Conservation (phyloP, 2,797 vertebrate species). For the Siniperca scherzeri region DNA sequence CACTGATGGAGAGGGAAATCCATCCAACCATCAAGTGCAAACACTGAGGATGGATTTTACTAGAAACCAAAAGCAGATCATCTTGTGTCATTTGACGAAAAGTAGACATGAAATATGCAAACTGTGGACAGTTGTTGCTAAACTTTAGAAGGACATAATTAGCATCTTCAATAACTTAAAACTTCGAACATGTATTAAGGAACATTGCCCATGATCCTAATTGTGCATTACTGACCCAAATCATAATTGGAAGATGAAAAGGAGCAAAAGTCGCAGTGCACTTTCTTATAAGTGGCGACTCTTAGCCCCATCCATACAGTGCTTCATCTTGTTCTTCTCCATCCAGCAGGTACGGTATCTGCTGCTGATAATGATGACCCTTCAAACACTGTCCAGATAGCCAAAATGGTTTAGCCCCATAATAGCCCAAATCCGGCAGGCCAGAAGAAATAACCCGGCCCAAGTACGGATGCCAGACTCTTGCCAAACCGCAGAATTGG, state of each 20-base stretch:
- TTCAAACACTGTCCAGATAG: slow-evolving; percentile 4
- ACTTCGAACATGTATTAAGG: background rate
- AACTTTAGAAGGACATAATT: background rate
- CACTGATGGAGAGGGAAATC: slow-evolving; percentile 9
- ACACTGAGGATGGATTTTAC: slow-evolving; percentile 6
- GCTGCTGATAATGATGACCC: slow-evolving; percentile 26
- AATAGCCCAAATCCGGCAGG: too few relatives aligned
- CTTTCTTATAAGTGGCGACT: background rate
- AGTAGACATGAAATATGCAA: background rate
- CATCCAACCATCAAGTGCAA: slow-evolving; percentile 22
- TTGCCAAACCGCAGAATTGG: too few relatives aligned
- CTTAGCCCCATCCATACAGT: background rate
- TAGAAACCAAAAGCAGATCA: slow-evolving; percentile 6
- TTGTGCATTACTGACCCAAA: background rate
- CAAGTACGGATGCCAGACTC: too few relatives aligned
- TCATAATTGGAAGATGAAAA: too few relatives aligned
- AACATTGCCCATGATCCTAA: background rate
- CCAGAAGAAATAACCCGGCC: too few relatives aligned
- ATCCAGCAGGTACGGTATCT: background rate
- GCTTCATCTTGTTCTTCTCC: background rate
- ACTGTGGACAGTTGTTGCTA: background rate
- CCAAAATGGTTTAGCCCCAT: too few relatives aligned
- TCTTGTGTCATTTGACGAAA: background rate
- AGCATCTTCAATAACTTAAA: background rate
- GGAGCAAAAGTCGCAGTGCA: background rate